Evolutionary conservation across 37 sponge, comb jelly and placozoan species (phyloP), one percentile per base, ranked within the genome.

Genomic region (Axinella damicornis): DNA sequence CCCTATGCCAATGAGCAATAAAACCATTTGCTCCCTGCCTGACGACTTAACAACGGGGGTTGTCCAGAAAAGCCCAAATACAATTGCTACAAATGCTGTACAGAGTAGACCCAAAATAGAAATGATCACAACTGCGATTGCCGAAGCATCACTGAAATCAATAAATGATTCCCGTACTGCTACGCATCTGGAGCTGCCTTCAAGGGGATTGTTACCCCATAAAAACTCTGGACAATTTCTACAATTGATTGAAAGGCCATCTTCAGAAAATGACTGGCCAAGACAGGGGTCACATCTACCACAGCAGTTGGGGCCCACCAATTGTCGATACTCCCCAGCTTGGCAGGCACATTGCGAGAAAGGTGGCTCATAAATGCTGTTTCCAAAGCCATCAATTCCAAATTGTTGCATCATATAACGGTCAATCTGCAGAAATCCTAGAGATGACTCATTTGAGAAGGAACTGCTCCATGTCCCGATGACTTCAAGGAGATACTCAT

Each of bases 31-130:
- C 64, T 90, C 91, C 2, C 86, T 62, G 35, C 91, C 74, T 30
- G 91, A 90, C 13, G 86, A 72, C 39, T 73, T 85, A 25, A 90
- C 71, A 34, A 85, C 74, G 21, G 91, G 60, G 16, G 85, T 81
- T 20, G 72, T 80, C 70, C 75, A 85, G 76, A 57, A 35, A 35
- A 74, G 13, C 20, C 39, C 63, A 27, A 90, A 85, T 41, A 71
- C 41, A 6, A 65, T 32, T 12, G 5, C 34, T 24, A 30, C 53
- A 19, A 55, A n/a, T 14, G 38, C 40, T 12, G 77, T 36, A 0
- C 71, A 24, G 13, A 31, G 24, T 12, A 85, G 30, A 12, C 40
- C 76, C 18, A 80, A 2, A 0, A 79, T 27, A 28, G 77, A 35
- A 28, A 80, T 38, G 1, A 73, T 30, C 53, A 80, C 27, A 13